Evolutionary conservation across 2,797 vertebrate species (phyloP), one percentile per base, ranked within the genome.

Genomic region (Acipenser oxyrinchus): DNA sequence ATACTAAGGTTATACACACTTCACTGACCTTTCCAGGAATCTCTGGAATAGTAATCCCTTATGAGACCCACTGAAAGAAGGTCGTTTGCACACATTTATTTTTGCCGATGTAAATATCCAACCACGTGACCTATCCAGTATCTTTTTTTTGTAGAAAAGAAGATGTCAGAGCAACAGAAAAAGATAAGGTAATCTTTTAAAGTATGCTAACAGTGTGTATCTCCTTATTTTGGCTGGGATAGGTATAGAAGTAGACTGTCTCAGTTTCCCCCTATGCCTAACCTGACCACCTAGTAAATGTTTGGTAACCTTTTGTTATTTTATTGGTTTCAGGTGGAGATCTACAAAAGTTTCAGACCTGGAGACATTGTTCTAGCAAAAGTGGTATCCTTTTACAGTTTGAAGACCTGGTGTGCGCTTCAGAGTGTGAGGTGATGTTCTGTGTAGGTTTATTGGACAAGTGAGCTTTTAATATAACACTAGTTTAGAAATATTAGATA

Each of bases 351-450:
- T 80, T 98, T 99, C 82, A 89, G 93, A 49, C 96, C 96, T 1
- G 95, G 97, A 18, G 97, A 99, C 76, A 98, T 99, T 5, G 93
- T 99, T 65, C 81, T 99, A 76, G 95, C 96, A 8, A 98, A 97
- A 93, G 96, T 99, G 0, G 93, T 99, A 99, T 99, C 96, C 94
- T 94, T 90, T 23, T 37, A 37, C 23, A 37, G 23, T 37, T 2
- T 37, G 23, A 37, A 37, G 23, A 37, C 23, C 23, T 37, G 23
- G 23, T 37, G 23, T 37, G 23, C 23, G 3, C 55, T 13, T 58
- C 4, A 57, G 23, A 37, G 55, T 9, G 55, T 11, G 55, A 13
- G 13, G 9, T 11, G 55, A 58, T 55, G 23, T 37, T 37, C 23
- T 2, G 23, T 37, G 23, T 37, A 37, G 23, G 23, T 2, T 37